Evolutionary conservation across 2,797 vertebrate species (phyloP).

Genomic region (Adrianichthys oophorus): DNA sequence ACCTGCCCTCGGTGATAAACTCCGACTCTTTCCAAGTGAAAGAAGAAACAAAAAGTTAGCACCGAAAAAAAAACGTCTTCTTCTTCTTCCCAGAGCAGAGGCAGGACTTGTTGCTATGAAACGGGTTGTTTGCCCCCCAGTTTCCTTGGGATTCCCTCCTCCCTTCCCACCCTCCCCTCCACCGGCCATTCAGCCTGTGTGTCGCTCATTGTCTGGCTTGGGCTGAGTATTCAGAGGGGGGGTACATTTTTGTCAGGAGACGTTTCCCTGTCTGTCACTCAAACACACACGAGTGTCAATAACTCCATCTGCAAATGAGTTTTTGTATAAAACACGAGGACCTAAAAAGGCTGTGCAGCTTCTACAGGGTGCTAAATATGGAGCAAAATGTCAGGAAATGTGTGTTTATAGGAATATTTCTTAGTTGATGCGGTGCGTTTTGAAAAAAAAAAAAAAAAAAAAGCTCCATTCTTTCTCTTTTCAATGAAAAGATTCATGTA

Average conservation of each 20-base stretch:
- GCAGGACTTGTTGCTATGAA: slow-evolving; percentile 87
- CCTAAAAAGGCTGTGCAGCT: too few relatives aligned
- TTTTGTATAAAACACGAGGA: too few relatives aligned
- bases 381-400: too few relatives aligned
- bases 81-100: slow-evolving; percentile 71
- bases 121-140: slow-evolving; percentile 76
- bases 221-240: slow-evolving; percentile 59
- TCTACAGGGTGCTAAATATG: too few relatives aligned
- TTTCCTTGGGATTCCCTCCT: slow-evolving; percentile 38
- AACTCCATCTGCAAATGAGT: too few relatives aligned
- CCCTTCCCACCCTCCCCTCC: slow-evolving; percentile 39
- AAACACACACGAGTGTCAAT: too few relatives aligned
- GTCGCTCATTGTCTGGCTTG: slow-evolving; percentile 62
- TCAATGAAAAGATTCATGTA: too few relatives aligned
- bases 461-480: too few relatives aligned
- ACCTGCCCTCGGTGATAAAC: slow-evolving; percentile 83
- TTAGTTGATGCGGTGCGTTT: too few relatives aligned
- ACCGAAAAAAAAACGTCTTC: slow-evolving; percentile 57
- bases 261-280: too few relatives aligned
- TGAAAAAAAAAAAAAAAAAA: too few relatives aligned
- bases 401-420: too few relatives aligned
- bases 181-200: slow-evolving; percentile 52
- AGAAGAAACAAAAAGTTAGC: background rate
- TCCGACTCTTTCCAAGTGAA: slow-evolving; percentile 82
- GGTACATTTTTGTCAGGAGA: background rate